Percentiles rank a stretch among this genome's conserved stretches.
phyloP scores from a whole-genome alignment of 2,797 vertebrate genomes.

The Furcifer pardalis region DNA sequence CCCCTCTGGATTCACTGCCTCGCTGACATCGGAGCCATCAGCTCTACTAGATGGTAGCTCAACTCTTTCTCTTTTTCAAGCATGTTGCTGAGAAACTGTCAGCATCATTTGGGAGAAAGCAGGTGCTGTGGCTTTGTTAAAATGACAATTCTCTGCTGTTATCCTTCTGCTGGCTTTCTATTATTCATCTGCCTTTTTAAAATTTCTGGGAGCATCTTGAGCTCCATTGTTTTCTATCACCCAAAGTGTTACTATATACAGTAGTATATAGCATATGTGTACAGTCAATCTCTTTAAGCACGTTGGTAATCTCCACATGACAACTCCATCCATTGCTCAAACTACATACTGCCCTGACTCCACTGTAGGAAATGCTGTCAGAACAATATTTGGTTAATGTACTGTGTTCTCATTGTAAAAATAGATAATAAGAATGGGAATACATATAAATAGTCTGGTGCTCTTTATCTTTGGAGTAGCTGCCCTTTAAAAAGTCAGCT shows the following conservation, averaged over 20 bases:
- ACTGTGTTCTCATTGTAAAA: slow-evolving; percentile 7
- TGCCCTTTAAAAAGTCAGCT: slow-evolving; percentile 26
- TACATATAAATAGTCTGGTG: slow-evolving; percentile 26
- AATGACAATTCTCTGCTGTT: neutral
- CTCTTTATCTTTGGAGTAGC: neutral
- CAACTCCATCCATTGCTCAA: no score
- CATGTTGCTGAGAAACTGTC: neutral
- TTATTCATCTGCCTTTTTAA: neutral
- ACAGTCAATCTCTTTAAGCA: neutral
- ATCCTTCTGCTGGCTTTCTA: neutral
- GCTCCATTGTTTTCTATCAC: neutral
- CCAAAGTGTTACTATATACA: neutral
- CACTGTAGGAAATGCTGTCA: neutral
- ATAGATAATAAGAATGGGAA: neutral
- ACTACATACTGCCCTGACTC: no score
- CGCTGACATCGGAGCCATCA: no score
- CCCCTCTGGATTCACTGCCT: no score
- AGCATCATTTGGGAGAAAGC: neutral
- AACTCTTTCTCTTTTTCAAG: neutral
- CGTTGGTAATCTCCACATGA: neutral
- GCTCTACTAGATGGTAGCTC: no score
- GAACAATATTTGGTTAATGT: neutral
- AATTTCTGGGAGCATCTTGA: neutral
- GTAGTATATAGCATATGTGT: neutral
- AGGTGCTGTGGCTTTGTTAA: neutral